Conservation (phyloP, 2,797 vertebrate genomes). For the Xiphophorus birchmanni region DNA sequence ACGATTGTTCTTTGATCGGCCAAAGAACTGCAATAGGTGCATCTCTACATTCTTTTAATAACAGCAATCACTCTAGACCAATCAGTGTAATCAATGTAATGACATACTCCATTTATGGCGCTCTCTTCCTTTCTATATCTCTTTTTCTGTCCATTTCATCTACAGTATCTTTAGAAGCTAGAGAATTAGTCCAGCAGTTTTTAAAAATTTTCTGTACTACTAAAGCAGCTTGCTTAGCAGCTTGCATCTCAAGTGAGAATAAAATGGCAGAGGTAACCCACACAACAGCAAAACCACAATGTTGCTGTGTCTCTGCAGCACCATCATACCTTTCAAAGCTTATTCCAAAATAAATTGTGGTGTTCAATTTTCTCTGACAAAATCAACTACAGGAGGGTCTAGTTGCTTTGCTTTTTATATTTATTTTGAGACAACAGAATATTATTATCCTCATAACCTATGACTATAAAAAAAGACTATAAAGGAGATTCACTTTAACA, state of each 20-base stretch:
- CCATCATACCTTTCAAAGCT: background rate
- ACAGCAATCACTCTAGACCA: no score
- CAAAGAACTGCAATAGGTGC: no score
- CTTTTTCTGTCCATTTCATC: no score
- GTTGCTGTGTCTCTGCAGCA: background rate
- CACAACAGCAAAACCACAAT: background rate
- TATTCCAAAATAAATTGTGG: background rate
- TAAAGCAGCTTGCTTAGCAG: background rate
- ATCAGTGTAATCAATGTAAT: no score
- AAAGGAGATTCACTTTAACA: background rate
- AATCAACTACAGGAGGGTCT: background rate
- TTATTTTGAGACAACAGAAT: background rate
- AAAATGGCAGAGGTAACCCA: background rate
- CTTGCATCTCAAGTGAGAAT: background rate
- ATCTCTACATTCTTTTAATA: no score
- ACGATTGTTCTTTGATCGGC: no score
- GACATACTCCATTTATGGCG: no score
- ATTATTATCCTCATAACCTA: conserved; percentile 4
- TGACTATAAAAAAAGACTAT: background rate
- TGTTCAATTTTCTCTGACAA: background rate
- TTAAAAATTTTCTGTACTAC: background rate
- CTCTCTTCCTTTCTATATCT: no score
- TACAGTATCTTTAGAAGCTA: background rate
- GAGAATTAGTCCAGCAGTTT: background rate
- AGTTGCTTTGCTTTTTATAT: background rate